phyloP scores from a whole-genome alignment of 2,888 invertebrate genomes.

The Toxonevra muliebris region DNA sequence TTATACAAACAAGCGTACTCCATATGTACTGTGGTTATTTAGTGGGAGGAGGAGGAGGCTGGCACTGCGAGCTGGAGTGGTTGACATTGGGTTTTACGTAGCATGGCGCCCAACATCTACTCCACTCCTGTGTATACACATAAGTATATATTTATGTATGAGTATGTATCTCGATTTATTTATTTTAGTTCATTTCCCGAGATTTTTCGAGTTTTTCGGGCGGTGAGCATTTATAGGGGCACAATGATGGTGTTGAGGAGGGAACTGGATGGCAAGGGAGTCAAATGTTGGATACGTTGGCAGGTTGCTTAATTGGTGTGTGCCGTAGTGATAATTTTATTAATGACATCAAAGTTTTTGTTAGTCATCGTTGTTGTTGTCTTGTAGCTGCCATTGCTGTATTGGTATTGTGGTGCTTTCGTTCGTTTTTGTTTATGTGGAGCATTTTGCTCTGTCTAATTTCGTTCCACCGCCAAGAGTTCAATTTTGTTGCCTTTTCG shows the following conservation, averaged over 20 bases:
- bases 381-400: constrained; percentile 15
- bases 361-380: constrained; percentile 5
- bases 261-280: constrained; percentile 38
- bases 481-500: neutral
- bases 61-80: no score
- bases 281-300: constrained; percentile 59
- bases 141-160: neutral
- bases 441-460: neutral
- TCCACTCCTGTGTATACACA: neutral
- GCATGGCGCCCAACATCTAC: no score
- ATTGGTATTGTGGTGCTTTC: constrained; percentile 18
- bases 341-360: constrained; percentile 60
- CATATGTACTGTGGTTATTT: no score
- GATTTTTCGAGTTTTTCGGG: neutral
- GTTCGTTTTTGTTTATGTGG: constrained; percentile 8
- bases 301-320: constrained; percentile 64
- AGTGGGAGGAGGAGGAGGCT: neutral
- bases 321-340: constrained; percentile 63
- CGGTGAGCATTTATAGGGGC: constrained; percentile 40
- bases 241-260: constrained; percentile 45
- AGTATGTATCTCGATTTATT: no score
- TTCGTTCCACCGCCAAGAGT: neutral
- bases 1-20: neutral
- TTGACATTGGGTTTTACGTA: no score
- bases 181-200: neutral